phyloP scores from a whole-genome alignment of 2,797 vertebrate species.

The Acanthornis magna region DNA sequence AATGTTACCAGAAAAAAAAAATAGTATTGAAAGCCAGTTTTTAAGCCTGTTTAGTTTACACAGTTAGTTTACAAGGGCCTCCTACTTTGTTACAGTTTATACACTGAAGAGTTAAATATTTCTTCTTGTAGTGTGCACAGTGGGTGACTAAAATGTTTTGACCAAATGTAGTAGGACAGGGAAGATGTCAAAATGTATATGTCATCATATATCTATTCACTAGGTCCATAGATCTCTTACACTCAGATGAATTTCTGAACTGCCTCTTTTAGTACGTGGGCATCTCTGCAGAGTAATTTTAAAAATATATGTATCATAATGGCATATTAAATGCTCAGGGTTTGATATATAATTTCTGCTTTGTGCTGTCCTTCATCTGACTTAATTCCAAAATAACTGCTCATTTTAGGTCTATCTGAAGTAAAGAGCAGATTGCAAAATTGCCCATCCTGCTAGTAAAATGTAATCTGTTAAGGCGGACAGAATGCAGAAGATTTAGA shows the following conservation, averaged over 20 bases:
- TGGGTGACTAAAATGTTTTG: not conserved
- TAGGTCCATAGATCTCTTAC: not conserved
- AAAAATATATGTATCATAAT: not conserved
- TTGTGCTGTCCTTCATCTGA: not conserved
- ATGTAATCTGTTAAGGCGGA: not conserved
- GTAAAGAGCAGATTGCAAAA: constrained; percentile 2
- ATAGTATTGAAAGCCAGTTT: not conserved
- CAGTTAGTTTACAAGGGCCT: not conserved
- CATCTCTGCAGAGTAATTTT: not conserved
- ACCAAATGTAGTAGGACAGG: not conserved
- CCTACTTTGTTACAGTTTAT: not conserved
- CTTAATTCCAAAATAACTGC: constrained; percentile 13
- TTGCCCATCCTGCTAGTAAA: not conserved
- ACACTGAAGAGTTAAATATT: not conserved
- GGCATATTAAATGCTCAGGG: not conserved
- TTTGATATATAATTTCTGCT: not conserved
- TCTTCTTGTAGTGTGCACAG: not conserved
- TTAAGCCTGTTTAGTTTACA: not conserved
- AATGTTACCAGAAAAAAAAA: not conserved
- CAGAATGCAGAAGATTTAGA: not conserved
- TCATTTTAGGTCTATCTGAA: constrained; percentile 10
- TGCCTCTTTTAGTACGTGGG: not conserved
- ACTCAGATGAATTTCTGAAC: not conserved
- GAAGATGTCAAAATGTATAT: not conserved
- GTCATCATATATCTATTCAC: too few species aligned